Percentiles rank a stretch among this genome's conserved stretches.
These are phyloP conservation scores for Xiphorhynchus erythropygius DNA, from an alignment of 2,797 vertebrate species.

Conservation along the genomic window DNA sequence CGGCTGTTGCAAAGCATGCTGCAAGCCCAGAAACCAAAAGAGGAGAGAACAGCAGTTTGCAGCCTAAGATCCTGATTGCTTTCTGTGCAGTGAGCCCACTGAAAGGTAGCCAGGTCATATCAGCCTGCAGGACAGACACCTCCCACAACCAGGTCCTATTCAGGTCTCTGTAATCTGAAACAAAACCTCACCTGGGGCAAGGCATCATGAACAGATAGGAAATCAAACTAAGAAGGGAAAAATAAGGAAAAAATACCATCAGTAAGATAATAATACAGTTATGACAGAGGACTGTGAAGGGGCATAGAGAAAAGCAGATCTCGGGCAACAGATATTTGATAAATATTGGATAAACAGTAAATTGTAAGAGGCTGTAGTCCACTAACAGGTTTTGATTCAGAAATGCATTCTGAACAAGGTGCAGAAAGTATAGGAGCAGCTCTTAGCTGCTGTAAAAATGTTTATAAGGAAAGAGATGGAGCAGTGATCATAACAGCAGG, in stretches of 20 bases:
- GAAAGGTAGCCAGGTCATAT: not conserved
- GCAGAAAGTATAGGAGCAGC: not conserved
- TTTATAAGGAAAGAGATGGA: not conserved
- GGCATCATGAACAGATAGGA: not conserved
- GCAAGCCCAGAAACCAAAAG: not conserved
- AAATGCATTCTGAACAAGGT: not conserved
- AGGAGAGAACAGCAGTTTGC: not conserved
- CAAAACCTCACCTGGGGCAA: not conserved
- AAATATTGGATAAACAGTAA: not conserved
- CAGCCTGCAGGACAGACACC: not conserved
- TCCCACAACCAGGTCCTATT: not conserved
- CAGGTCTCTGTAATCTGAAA: not conserved
- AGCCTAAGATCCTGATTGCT: not conserved
- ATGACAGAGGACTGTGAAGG: not conserved
- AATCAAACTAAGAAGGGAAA: not conserved
- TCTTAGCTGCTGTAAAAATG: not conserved
- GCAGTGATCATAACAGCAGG: not conserved
- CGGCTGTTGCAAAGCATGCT: accelerated
- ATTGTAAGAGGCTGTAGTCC: not conserved
- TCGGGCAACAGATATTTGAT: not conserved
- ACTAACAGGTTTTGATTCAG: not conserved
- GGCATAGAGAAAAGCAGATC: not conserved
- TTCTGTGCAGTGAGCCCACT: accelerated
- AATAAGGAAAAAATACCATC: not conserved
- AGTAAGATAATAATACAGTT: not conserved